These are phyloP conservation scores for Hippoglossus hippoglossus DNA, from an alignment of 2,797 vertebrate genomes.

Conservation along the genomic window DNA sequence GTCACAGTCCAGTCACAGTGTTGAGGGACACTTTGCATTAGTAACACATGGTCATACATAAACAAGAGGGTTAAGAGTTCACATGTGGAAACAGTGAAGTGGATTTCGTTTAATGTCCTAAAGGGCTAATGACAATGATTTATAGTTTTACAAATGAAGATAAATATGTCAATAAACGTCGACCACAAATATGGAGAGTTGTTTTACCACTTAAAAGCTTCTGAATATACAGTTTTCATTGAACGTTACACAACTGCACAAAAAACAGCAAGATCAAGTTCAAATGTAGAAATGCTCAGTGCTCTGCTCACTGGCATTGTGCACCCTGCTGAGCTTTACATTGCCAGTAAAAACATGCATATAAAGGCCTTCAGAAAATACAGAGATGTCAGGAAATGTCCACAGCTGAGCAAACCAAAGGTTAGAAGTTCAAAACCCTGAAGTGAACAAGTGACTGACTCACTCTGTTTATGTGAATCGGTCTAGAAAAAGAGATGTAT, in stretches of 20 bases:
- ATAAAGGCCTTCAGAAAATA: slow-evolving; percentile 21
- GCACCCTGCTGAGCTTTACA: slow-evolving; percentile 21
- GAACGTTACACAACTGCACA: slow-evolving; percentile 1
- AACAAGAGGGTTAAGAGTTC: slow-evolving; percentile 48
- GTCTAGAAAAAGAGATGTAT: slow-evolving; percentile 42
- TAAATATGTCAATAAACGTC: slow-evolving; percentile 1
- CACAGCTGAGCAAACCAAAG: slow-evolving; percentile 23
- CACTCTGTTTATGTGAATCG: slow-evolving; percentile 47
- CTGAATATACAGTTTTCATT: slow-evolving; percentile 14
- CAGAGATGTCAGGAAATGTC: slow-evolving; percentile 21
- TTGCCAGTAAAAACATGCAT: slow-evolving; percentile 21
- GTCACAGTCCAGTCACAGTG: slow-evolving; percentile 14
- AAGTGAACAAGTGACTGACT: slow-evolving; percentile 53
- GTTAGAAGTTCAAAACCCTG: slow-evolving; percentile 66
- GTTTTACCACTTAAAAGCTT: background rate
- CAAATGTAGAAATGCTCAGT: slow-evolving; percentile 34
- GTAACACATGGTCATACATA: slow-evolving; percentile 50
- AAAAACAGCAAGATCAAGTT: slow-evolving; percentile 23
- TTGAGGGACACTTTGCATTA: slow-evolving; percentile 35
- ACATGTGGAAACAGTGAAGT: slow-evolving; percentile 20
- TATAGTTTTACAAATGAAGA: background rate
- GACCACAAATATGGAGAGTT: background rate
- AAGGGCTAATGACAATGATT: background rate
- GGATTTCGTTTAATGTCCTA: slow-evolving; percentile 4
- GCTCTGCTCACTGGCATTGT: background rate